Conservation (phyloP, 1,140 invertebrate species). For the Odontomachus brunneus region DNA sequence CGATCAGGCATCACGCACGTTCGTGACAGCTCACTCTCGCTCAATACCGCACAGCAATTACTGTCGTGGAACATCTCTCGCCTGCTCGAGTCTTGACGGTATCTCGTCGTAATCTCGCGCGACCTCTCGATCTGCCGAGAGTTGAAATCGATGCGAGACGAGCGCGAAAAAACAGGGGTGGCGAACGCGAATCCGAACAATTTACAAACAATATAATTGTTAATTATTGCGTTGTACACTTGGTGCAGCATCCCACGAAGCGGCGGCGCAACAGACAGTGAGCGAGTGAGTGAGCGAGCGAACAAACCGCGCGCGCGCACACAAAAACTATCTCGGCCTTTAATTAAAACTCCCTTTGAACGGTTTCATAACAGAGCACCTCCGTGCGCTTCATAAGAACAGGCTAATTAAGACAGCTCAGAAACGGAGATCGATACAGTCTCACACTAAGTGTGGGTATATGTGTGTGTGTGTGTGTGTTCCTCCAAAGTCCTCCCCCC, state of each 20-base stretch:
- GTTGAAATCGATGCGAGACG: neutral
- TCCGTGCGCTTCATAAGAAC: constrained; percentile 41
- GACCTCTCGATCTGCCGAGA: constrained; percentile 3
- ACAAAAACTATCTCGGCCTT: constrained; percentile 22
- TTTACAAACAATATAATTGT: constrained; percentile 20
- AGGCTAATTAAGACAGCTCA: constrained; percentile 3
- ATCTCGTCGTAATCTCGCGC: neutral
- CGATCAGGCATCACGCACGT: neutral
- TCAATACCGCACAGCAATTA: constrained; percentile 11
- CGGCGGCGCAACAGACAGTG: neutral
- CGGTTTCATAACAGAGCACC: constrained; percentile 24
- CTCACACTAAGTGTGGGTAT: no score
- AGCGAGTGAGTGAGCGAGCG: neutral
- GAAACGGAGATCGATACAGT: constrained; percentile 14
- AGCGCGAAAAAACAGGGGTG: neutral
- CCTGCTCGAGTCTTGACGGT: neutral
- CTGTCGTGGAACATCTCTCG: neutral
- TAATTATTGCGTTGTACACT: constrained; percentile 20
- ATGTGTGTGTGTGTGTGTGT: no score
- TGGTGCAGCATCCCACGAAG: neutral
- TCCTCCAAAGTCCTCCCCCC: no score
- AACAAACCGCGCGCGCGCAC: neutral
- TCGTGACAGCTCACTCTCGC: neutral
- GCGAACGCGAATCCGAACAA: neutral
- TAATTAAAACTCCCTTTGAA: constrained; percentile 50